Conservation (phyloP, 2,888 invertebrate species). For the Andrena fulva region DNA sequence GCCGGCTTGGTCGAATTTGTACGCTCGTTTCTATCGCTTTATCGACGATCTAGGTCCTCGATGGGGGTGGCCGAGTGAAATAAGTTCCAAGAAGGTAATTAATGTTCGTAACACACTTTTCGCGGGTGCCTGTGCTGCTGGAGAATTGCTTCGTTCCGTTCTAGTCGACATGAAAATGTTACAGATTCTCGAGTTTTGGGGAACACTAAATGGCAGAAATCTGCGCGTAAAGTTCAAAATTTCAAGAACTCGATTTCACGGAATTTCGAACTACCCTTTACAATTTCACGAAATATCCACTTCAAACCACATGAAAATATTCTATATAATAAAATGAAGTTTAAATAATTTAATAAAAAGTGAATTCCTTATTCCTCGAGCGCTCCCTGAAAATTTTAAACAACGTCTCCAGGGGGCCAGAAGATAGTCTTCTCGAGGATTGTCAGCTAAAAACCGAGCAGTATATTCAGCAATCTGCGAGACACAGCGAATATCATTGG, state of each 20-base stretch:
- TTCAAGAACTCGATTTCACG: too few relatives aligned
- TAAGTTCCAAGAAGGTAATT: slow-evolving; percentile 20
- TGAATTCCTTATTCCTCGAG: too few relatives aligned
- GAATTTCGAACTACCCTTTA: too few relatives aligned
- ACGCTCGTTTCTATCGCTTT: slow-evolving; percentile 45
- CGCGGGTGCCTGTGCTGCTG: background rate
- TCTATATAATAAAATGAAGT: too few relatives aligned
- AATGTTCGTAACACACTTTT: background rate
- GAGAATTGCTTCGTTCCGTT: background rate
- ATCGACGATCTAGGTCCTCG: slow-evolving; percentile 18
- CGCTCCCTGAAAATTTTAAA: background rate
- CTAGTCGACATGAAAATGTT: too few relatives aligned
- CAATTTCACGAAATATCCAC: too few relatives aligned
- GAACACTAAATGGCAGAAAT: too few relatives aligned
- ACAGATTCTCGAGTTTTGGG: too few relatives aligned
- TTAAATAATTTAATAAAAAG: too few relatives aligned
- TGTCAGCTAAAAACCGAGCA: slow-evolving; percentile 15
- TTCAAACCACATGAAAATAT: too few relatives aligned
- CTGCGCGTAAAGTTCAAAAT: too few relatives aligned
- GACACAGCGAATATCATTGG: slow-evolving; percentile 51
- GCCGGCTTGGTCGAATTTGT: slow-evolving; percentile 40
- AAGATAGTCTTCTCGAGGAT: background rate
- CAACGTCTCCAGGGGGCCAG: background rate
- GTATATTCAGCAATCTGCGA: slow-evolving; percentile 48
- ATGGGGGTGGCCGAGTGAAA: background rate